Conservation (phyloP, 2,797 vertebrate genomes). For the Triplophysa yarkandensis region DNA sequence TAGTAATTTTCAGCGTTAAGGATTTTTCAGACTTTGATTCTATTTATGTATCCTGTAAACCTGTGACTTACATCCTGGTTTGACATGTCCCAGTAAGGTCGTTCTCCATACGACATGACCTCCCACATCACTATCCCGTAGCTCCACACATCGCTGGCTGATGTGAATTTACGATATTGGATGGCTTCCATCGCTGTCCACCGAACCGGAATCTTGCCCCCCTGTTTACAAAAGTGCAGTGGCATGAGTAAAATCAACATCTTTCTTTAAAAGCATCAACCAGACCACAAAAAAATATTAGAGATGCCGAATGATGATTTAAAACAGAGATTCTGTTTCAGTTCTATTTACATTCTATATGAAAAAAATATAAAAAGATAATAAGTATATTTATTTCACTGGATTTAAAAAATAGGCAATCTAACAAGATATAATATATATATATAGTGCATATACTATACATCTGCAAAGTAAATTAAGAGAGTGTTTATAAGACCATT, state of each 20-base stretch:
- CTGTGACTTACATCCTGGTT: constrained; percentile 94
- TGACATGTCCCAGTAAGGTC: constrained; percentile 99
- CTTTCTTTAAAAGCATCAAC: constrained; percentile 64
- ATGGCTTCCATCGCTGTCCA: constrained; percentile 99
- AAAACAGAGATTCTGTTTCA: constrained; percentile 3
- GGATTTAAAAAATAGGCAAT: not conserved
- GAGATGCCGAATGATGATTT: constrained; percentile 33
- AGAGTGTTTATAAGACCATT: no score
- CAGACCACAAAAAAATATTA: no score
- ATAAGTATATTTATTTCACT: not conserved
- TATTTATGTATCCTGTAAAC: not conserved
- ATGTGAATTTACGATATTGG: constrained; percentile 98
- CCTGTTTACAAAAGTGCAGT: constrained; percentile 78
- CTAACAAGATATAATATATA: not conserved
- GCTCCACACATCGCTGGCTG: constrained; percentile 97
- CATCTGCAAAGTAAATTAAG: no score
- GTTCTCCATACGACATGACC: constrained; percentile 97
- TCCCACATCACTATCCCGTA: constrained; percentile 99
- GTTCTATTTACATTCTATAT: no score
- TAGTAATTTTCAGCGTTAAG: not conserved
- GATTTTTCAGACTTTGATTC: no score
- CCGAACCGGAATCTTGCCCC: constrained; percentile 95
- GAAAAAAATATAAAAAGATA: no score
- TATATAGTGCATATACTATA: no score
- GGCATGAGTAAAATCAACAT: constrained; percentile 64